Evolutionary conservation across 2,888 invertebrate species (phyloP).

Genomic region (Muscina levida): DNA sequence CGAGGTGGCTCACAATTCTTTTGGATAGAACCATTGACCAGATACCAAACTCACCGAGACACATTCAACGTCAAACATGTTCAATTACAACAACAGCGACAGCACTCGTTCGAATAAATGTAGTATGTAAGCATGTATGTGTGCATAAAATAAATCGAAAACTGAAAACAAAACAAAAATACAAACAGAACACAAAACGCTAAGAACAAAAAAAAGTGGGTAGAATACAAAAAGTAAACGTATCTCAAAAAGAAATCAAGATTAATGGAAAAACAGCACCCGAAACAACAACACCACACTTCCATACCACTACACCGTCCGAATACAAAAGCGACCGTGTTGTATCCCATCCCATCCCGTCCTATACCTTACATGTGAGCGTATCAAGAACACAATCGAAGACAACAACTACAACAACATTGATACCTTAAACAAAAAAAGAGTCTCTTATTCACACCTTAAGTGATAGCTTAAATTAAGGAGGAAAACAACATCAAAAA

Average conservation of each 20-base stretch:
- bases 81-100: conserved; percentile 26
- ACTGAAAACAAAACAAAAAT: conserved; percentile 36
- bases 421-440: conserved; percentile 19
- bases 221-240: not conserved
- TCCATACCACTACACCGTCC: no score
- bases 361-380: no score
- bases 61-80: conserved; percentile 30
- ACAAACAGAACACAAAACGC: no score
- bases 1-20: not conserved
- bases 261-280: conserved; percentile 59
- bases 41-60: not conserved
- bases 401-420: no score
- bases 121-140: no score
- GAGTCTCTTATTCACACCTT: conserved; percentile 69
- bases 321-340: no score
- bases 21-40: not conserved
- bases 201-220: not conserved
- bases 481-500: conserved; percentile 51
- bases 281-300: no score
- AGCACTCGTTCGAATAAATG: no score
- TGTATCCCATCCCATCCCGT: no score
- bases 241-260: conserved; percentile 60
- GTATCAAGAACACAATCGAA: conserved; percentile 2
- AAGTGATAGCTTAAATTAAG: conserved; percentile 67
- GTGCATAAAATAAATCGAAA: conserved; percentile 30